Conservation (phyloP, 2,888 invertebrate genomes). For the Biston stratarius region DNA sequence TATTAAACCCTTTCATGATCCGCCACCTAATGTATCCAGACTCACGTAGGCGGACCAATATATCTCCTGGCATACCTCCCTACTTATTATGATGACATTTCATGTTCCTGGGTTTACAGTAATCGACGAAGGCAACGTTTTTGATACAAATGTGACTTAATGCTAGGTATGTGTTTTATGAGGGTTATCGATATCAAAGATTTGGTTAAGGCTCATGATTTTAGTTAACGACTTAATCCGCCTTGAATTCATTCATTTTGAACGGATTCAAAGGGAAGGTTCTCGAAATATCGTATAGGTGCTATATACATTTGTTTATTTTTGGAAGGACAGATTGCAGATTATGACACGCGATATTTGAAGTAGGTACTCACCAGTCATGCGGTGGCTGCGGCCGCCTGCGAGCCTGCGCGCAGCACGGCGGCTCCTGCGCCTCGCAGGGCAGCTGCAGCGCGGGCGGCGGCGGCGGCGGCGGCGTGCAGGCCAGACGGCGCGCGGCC, state of each 20-base stretch:
- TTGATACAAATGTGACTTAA: not conserved
- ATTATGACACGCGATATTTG: not conserved
- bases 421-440: conserved; percentile 81
- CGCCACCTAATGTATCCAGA: conserved; percentile 27
- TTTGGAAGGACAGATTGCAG: not conserved
- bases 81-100: not conserved
- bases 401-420: conserved; percentile 86
- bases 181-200: not conserved
- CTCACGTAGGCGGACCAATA: conserved; percentile 22
- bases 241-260: too few relatives aligned
- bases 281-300: too few relatives aligned
- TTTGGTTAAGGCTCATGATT: too few relatives aligned
- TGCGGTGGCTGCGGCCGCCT: conserved; percentile 86
- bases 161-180: not conserved
- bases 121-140: not conserved
- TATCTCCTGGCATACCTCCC: not conserved
- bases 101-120: not conserved
- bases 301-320: not conserved
- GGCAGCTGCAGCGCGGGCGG: conserved; percentile 81
- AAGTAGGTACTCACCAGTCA: conserved; percentile 81
- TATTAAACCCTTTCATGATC: conserved; percentile 62
- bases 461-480: conserved; percentile 82
- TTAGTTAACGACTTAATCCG: too few relatives aligned
- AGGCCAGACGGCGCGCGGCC: conserved; percentile 86
- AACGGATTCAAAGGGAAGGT: too few relatives aligned